Conservation (phyloP, 2,797 vertebrate species). For the Pelochelys cantorii region DNA sequence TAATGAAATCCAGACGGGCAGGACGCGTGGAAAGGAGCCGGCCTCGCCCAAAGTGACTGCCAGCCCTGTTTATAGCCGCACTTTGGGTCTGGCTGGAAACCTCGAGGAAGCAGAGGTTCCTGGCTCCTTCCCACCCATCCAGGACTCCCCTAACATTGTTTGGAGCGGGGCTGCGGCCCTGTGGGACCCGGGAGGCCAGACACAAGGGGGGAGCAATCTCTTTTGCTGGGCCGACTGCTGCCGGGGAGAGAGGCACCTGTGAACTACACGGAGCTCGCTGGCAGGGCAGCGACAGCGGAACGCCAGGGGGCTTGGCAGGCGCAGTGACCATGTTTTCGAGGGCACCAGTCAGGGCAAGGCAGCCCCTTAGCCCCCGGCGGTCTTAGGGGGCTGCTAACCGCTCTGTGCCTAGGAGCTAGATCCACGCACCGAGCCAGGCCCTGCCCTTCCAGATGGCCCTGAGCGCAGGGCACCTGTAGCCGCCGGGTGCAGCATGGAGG, state of each 20-base stretch:
- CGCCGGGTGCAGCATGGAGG: not conserved
- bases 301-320: not conserved
- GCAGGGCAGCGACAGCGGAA: too few relatives aligned
- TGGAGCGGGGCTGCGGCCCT: not conserved
- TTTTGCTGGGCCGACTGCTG: too few relatives aligned
- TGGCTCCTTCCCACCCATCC: rapidly evolving
- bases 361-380: not conserved
- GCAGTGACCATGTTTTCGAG: not conserved
- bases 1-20: rapidly evolving
- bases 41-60: not conserved
- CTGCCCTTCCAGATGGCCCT: not conserved
- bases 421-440: not conserved
- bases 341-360: too few relatives aligned
- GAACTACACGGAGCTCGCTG: not conserved
- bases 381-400: not conserved
- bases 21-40: not conserved
- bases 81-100: not conserved
- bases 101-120: not conserved
- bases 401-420: not conserved
- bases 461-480: rapidly evolving
- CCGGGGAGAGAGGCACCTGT: rapidly evolving
- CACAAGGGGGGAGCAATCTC: not conserved
- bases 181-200: not conserved
- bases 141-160: not conserved
- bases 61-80: not conserved